phyloP scores from a whole-genome alignment of 1,140 invertebrate genomes.

The Macrocentrus cingulum region DNA sequence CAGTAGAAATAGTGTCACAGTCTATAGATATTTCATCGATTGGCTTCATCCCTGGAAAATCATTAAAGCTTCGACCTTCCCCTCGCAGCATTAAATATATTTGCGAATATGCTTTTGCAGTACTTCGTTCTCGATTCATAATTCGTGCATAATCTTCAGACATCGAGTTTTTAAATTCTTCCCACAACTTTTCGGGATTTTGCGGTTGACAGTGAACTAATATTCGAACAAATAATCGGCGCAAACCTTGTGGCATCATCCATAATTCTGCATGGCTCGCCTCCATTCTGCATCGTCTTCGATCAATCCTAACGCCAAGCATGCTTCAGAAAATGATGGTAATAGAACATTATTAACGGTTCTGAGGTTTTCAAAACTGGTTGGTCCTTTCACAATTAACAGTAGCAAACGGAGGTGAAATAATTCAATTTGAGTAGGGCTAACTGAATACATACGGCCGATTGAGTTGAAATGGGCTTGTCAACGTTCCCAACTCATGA shows the following conservation, averaged over 20 bases:
- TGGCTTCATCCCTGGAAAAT: too few species aligned
- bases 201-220: slow-evolving; percentile 4
- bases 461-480: slow-evolving; percentile 41
- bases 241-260: slow-evolving; percentile 41
- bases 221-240: slow-evolving; percentile 35
- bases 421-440: slow-evolving; percentile 43
- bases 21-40: too few species aligned
- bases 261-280: slow-evolving; percentile 37
- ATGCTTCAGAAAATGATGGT: slow-evolving; percentile 47
- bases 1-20: too few species aligned
- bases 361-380: slow-evolving; percentile 33
- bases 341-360: slow-evolving; percentile 49
- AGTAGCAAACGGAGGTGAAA: slow-evolving; percentile 56
- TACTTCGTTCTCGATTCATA: too few species aligned
- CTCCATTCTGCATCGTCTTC: slow-evolving; percentile 51
- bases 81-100: too few species aligned
- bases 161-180: slow-evolving; percentile 10
- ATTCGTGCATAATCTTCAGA: too few species aligned
- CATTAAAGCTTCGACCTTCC: too few species aligned
- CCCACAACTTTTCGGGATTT: slow-evolving; percentile 19
- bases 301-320: slow-evolving; percentile 43
- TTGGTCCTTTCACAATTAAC: slow-evolving; percentile 48
- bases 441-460: slow-evolving; percentile 35
- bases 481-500: slow-evolving; percentile 45
- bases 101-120: too few species aligned